Evolutionary conservation across 2,113 vertebrate species (phyloP).

Genomic region (Xenopus laevis): DNA sequence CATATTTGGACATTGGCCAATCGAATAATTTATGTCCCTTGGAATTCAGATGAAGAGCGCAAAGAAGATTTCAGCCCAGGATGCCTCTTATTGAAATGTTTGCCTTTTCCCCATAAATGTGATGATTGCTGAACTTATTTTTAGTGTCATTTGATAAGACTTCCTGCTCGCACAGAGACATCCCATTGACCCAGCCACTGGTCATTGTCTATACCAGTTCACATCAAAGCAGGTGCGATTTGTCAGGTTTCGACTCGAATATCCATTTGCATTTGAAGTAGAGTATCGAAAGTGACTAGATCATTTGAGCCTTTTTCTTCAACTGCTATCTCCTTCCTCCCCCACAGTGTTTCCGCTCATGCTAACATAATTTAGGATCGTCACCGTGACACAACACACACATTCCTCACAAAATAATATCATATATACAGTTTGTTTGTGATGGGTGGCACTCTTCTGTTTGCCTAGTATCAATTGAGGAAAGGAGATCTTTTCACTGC

Average conservation of each 20-base stretch:
- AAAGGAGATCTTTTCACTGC: slow-evolving; percentile 65
- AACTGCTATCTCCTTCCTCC: slow-evolving; percentile 81
- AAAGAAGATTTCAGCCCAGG: slow-evolving; percentile 77
- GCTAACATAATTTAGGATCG: slow-evolving; percentile 84
- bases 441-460: slow-evolving; percentile 49
- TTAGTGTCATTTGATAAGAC: slow-evolving; percentile 99
- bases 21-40: slow-evolving; percentile 63
- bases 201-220: slow-evolving; percentile 99
- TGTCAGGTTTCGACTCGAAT: slow-evolving; percentile 99
- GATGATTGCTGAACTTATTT: slow-evolving; percentile 99
- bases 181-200: slow-evolving; percentile 99
- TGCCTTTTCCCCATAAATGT: slow-evolving; percentile 75
- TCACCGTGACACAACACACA: slow-evolving; percentile 78
- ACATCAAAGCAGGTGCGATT: slow-evolving; percentile 90
- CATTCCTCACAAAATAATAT: slow-evolving; percentile 67
- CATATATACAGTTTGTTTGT: slow-evolving; percentile 68
- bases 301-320: slow-evolving; percentile 95
- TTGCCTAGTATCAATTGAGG: slow-evolving; percentile 73
- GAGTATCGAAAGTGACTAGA: slow-evolving; percentile 97
- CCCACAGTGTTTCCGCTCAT: slow-evolving; percentile 77
- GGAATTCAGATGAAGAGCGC: slow-evolving; percentile 66
- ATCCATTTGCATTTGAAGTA: slow-evolving; percentile 93
- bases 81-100: slow-evolving; percentile 66
- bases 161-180: slow-evolving; percentile 85
- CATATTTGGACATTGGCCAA: slow-evolving; percentile 61